These are phyloP conservation scores for Asobara japonica DNA, from an alignment of 1,140 invertebrate genomes.

Conservation along the genomic window DNA sequence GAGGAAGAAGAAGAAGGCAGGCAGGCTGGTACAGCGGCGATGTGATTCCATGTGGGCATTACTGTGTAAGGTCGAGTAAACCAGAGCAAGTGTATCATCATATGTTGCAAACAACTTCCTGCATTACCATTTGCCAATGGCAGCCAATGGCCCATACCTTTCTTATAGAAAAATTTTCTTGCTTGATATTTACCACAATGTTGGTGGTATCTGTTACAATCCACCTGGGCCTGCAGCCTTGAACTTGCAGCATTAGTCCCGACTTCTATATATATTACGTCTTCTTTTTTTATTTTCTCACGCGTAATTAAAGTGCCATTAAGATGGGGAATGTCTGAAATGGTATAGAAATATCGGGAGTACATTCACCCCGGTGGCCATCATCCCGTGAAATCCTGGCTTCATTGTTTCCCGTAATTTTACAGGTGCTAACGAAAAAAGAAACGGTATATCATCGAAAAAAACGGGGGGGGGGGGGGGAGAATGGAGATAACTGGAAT, in stretches of 20 bases:
- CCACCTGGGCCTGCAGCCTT: too few species aligned
- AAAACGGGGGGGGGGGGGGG: not conserved
- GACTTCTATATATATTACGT: not conserved
- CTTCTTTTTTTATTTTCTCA: not conserved
- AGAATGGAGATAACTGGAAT: not conserved
- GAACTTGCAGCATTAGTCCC: not conserved
- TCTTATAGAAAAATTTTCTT: conserved; percentile 5
- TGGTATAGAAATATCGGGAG: not conserved
- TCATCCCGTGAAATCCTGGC: conserved; percentile 23
- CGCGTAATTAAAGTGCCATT: not conserved
- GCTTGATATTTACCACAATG: not conserved
- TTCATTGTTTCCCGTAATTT: not conserved
- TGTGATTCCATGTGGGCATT: conserved; percentile 19
- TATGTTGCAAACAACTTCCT: conserved; percentile 9
- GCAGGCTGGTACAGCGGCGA: conserved; percentile 11
- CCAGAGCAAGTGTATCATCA: conserved; percentile 3
- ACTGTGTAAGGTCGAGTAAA: conserved; percentile 23
- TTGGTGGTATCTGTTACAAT: too few species aligned
- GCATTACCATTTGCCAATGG: conserved; percentile 15
- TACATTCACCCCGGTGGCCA: conserved; percentile 24
- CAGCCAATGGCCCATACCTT: not conserved
- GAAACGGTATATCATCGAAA: conserved; percentile 3
- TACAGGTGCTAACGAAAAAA: conserved; percentile 1
- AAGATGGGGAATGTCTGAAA: conserved; percentile 8
- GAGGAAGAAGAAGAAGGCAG: not conserved